A percentile compares a stretch with the other conserved stretches of the same genome.
Evolutionary conservation across 2,888 invertebrate species (phyloP).

Genomic region (Brenthis hecate): DNA sequence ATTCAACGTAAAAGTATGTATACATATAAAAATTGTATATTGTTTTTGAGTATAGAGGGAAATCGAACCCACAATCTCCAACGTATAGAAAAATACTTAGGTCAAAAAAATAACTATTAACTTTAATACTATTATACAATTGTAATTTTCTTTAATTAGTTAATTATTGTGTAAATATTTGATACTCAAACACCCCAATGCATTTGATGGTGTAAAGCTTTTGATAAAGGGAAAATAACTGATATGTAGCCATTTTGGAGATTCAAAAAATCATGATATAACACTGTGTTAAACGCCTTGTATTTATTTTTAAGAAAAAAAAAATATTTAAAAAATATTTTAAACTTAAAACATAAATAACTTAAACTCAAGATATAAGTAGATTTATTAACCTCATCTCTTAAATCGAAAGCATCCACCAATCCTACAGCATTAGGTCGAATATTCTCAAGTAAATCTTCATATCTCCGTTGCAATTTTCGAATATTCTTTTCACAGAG

Average conservation of each 20-base stretch:
- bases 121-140: neutral
- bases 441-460: conserved; percentile 85
- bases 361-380: neutral
- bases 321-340: neutral
- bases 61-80: too few relatives aligned
- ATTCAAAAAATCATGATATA: too few relatives aligned
- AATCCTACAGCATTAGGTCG: conserved; percentile 94
- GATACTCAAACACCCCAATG: neutral
- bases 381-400: conserved; percentile 83
- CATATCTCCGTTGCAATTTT: conserved; percentile 85
- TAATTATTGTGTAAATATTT: too few relatives aligned
- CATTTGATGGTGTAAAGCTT: neutral
- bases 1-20: too few relatives aligned
- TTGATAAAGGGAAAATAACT: too few relatives aligned
- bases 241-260: too few relatives aligned
- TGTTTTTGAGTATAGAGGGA: too few relatives aligned
- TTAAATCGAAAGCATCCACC: conserved; percentile 94
- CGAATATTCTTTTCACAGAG: conserved; percentile 72
- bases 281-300: too few relatives aligned
- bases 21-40: too few relatives aligned
- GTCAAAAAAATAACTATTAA: too few relatives aligned
- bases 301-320: too few relatives aligned
- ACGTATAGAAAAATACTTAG: too few relatives aligned
- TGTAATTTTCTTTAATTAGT: neutral
- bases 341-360: neutral